Evolutionary conservation across 2,888 invertebrate species (phyloP).

Genomic region (Petrolisthes manimaculis): DNA sequence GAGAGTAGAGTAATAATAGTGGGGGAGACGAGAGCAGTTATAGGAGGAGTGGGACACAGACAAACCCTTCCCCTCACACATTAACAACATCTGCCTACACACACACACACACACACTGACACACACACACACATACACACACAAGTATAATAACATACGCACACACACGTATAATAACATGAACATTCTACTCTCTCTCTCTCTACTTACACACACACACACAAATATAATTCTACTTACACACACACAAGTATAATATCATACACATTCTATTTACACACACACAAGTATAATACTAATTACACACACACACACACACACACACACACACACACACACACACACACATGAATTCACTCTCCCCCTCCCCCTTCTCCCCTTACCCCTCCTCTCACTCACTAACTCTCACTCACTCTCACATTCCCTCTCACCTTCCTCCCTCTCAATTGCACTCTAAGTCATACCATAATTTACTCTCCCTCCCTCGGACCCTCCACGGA

Average conservation of each 20-base stretch:
- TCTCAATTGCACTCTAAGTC: no score
- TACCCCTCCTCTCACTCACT: background rate
- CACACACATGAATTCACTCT: background rate
- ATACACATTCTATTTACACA: background rate
- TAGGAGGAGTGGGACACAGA: no score
- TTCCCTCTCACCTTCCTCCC: background rate
- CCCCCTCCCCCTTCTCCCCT: background rate
- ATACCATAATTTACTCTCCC: no score
- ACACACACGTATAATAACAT: background rate
- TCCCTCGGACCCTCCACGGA: background rate
- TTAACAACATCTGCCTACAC: no score
- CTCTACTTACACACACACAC: background rate
- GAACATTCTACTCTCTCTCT: no score
- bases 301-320: background rate
- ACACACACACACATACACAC: no score
- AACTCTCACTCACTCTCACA: background rate
- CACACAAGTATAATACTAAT: background rate
- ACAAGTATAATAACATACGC: no score
- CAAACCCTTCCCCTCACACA: no score
- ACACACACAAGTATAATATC: background rate
- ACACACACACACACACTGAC: no score
- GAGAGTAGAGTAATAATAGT: background rate
- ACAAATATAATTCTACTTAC: background rate
- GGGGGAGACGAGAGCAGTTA: background rate
- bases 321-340: constrained; percentile 9